Evolutionary conservation across 2,113 vertebrate species (phyloP).

Genomic region (Alouatta palliata): DNA sequence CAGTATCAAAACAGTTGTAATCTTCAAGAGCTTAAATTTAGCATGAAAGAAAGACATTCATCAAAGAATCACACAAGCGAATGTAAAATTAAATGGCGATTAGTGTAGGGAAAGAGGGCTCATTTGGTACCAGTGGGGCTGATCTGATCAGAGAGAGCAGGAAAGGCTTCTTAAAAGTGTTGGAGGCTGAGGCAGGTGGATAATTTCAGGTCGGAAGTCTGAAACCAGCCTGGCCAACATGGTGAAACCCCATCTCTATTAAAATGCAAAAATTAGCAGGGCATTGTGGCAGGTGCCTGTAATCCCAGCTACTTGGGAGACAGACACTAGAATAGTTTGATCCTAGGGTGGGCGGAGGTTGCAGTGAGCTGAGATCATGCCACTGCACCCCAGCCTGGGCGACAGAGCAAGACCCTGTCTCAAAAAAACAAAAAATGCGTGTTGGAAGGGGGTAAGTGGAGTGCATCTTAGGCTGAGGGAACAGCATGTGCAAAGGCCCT

Average conservation of each 20-base stretch:
- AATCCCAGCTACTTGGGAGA: no score
- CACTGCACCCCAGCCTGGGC: no score
- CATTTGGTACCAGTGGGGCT: not conserved
- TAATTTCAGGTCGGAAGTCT: no score
- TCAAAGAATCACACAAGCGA: not conserved
- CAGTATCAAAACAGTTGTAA: not conserved
- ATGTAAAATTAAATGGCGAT: not conserved
- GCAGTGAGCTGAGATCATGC: no score
- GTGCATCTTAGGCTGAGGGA: not conserved
- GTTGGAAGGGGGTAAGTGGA: not conserved
- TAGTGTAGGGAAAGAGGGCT: not conserved
- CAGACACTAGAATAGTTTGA: no score
- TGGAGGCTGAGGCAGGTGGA: not conserved
- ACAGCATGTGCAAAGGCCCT: not conserved
- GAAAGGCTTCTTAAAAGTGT: not conserved
- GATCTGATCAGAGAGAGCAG: not conserved
- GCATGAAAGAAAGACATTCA: not conserved
- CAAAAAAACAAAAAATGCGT: no score
- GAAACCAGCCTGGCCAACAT: no score
- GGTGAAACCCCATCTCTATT: no score
- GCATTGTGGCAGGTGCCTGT: no score
- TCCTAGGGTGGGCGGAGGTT: no score
- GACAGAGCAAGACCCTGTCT: no score
- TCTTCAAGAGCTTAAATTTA: not conserved
- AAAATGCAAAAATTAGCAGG: no score